These are phyloP conservation scores for Ethmia dodecea DNA, from an alignment of 2,888 invertebrate genomes.

Conservation along the genomic window DNA sequence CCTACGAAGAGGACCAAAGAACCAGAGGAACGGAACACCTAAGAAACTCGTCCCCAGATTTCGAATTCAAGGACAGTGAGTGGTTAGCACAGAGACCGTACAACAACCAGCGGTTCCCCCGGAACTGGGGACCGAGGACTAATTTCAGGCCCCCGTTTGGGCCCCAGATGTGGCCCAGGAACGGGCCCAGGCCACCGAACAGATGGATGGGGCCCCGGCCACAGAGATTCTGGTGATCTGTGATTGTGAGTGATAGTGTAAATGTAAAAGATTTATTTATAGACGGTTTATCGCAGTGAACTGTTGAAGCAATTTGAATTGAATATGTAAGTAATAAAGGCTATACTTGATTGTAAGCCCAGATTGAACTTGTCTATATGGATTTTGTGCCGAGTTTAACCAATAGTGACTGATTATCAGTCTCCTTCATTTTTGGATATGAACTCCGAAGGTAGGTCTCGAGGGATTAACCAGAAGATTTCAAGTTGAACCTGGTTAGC, in stretches of 20 bases:
- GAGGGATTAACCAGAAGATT: no score
- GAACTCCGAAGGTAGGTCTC: no score
- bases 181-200: slow-evolving; percentile 52
- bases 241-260: slow-evolving; percentile 16
- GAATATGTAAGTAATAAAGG: no score
- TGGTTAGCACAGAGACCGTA: slow-evolving; percentile 35
- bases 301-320: no score
- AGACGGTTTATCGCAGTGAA: not conserved
- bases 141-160: slow-evolving; percentile 39
- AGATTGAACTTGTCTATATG: no score
- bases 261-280: not conserved
- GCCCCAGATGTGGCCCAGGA: slow-evolving; percentile 48
- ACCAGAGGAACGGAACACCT: slow-evolving; percentile 33
- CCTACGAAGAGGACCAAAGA: slow-evolving; percentile 46
- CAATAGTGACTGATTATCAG: no score
- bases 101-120: slow-evolving; percentile 50
- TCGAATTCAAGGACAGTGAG: slow-evolving; percentile 33
- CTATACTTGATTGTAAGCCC: no score
- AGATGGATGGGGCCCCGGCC: slow-evolving; percentile 58
- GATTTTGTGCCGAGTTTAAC: no score
- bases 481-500: no score
- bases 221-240: slow-evolving; percentile 66
- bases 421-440: no score
- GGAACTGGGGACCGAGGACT: slow-evolving; percentile 60
- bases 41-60: slow-evolving; percentile 27